Percentiles rank a stretch among this genome's conserved stretches.
Conservation (phyloP, 2,888 invertebrate genomes). For the Alsophila aescularia region DNA sequence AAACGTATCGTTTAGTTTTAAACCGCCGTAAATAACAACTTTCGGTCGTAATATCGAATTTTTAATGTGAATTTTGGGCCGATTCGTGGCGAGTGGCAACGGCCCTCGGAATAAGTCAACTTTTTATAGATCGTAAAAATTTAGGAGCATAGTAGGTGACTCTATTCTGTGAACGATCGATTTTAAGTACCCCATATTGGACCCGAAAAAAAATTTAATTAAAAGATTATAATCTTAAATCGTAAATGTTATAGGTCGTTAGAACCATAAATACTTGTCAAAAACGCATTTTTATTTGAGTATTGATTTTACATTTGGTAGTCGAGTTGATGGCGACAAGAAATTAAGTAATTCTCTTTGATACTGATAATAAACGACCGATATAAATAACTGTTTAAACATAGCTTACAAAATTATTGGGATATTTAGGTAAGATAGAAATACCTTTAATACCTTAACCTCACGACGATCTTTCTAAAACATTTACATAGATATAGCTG, state of each 20-base stretch:
- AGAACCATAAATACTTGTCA: slow-evolving; percentile 53
- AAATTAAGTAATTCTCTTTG: slow-evolving; percentile 23
- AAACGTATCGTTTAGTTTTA: slow-evolving; percentile 70
- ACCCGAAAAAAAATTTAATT: slow-evolving; percentile 52
- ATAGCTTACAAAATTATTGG: too few species aligned
- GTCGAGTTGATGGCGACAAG: slow-evolving; percentile 3
- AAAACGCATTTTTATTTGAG: slow-evolving; percentile 42
- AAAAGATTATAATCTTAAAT: slow-evolving; percentile 57
- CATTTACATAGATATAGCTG: too few species aligned
- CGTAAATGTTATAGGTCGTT: slow-evolving; percentile 52
- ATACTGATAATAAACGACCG: neutral
- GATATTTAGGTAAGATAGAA: too few species aligned
- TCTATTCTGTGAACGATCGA: slow-evolving; percentile 61
- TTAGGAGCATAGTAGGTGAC: slow-evolving; percentile 67
- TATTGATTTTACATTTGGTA: slow-evolving; percentile 33
- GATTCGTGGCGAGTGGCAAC: slow-evolving; percentile 62
- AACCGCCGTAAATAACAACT: slow-evolving; percentile 77
- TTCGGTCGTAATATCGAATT: slow-evolving; percentile 81
- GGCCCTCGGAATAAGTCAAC: slow-evolving; percentile 71
- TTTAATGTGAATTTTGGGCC: slow-evolving; percentile 60
- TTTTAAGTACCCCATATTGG: slow-evolving; percentile 55
- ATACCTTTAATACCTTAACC: too few species aligned
- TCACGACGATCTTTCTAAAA: too few species aligned
- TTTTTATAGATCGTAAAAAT: slow-evolving; percentile 80
- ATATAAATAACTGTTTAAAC: neutral